A percentile compares a stretch with the other conserved stretches of the same genome.
These are phyloP conservation scores for Phyllopteryx taeniolatus DNA, from an alignment of 2,113 vertebrate species.

Conservation along the genomic window DNA sequence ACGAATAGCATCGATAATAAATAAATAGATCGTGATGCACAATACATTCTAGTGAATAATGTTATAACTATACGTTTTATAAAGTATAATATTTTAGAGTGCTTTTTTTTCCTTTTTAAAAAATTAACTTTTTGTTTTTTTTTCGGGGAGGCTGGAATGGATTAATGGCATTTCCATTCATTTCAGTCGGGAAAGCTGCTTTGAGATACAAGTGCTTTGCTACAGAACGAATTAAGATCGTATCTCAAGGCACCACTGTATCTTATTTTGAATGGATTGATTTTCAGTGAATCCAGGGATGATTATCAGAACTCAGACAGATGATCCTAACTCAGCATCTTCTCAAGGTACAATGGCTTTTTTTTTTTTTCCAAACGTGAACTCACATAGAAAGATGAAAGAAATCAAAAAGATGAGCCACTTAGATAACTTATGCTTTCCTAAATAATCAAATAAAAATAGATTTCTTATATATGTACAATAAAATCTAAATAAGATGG, in stretches of 20 bases:
- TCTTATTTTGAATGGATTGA: conserved; percentile 22
- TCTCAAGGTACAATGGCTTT: conserved; percentile 87
- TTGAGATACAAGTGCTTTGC: not conserved
- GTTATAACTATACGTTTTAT: not conserved
- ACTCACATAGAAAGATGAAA: conserved; percentile 74
- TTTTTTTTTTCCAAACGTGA: conserved; percentile 79
- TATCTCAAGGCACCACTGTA: not conserved
- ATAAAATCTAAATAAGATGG: conserved; percentile 91
- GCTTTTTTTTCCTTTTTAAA: not conserved
- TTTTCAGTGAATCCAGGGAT: conserved; percentile 34
- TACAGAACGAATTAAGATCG: not conserved
- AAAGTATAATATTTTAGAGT: not conserved
- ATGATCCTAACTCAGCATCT: conserved; percentile 80
- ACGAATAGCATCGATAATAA: no score
- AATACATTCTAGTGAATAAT: not conserved
- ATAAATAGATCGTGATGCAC: not conserved
- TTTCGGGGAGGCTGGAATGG: not conserved
- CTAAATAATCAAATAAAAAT: conserved; percentile 93
- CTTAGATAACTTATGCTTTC: conserved; percentile 96
- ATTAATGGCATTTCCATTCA: not conserved
- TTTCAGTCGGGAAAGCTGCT: not conserved
- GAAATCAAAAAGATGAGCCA: conserved; percentile 72
- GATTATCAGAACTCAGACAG: conserved; percentile 56
- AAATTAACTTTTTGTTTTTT: not conserved
- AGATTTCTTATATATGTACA: conserved; percentile 99